A percentile compares a stretch with the other conserved stretches of the same genome.
Evolutionary conservation across 1,140 invertebrate genomes (phyloP).

Genomic region (Eufriesea mexicana): DNA sequence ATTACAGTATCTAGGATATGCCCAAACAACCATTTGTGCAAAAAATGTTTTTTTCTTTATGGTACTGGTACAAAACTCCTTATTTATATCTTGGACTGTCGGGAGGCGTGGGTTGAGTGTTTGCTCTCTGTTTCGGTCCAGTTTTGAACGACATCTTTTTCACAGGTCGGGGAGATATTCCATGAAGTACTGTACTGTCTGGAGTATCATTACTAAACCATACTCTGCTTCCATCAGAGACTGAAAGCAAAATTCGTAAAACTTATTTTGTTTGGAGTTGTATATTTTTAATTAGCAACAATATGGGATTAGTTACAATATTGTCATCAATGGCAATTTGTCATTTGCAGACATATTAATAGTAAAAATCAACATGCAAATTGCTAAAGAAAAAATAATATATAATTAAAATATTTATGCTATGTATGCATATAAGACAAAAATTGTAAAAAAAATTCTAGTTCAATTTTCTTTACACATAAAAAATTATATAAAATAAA

Average conservation of each 20-base stretch:
- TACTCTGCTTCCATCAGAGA: constrained; percentile 80
- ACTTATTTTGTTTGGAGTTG: not conserved
- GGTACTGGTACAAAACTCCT: constrained; percentile 47
- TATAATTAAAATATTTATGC: constrained; percentile 4
- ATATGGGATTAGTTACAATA: constrained; percentile 4
- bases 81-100: constrained; percentile 81
- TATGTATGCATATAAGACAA: constrained; percentile 7
- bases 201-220: constrained; percentile 80
- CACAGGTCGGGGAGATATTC: constrained; percentile 82
- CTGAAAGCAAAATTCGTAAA: constrained; percentile 61
- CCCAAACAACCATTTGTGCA: constrained; percentile 54
- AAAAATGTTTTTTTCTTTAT: constrained; percentile 40
- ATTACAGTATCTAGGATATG: constrained; percentile 40
- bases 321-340: constrained; percentile 8
- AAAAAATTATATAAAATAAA: constrained; percentile 7
- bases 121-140: constrained; percentile 76
- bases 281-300: not conserved
- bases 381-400: not conserved
- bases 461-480: not conserved
- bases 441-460: not conserved
- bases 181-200: constrained; percentile 78
- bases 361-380: constrained; percentile 43
- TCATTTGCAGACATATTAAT: constrained; percentile 17
- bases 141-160: constrained; percentile 83
- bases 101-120: constrained; percentile 77